phyloP scores from a whole-genome alignment of 1,140 invertebrate genomes.

The Archegozetes longisetosus region DNA sequence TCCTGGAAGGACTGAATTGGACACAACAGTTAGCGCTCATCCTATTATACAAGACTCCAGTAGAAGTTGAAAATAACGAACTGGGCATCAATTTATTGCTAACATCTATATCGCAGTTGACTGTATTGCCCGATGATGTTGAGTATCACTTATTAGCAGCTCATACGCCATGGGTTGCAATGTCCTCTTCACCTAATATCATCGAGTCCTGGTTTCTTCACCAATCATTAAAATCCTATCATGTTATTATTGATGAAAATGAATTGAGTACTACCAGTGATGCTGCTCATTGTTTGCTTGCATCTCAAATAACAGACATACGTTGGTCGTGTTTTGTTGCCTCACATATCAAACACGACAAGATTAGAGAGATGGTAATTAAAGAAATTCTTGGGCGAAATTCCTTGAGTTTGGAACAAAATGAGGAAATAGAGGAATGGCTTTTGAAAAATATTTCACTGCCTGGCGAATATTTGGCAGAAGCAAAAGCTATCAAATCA shows the following conservation, averaged over 20 bases:
- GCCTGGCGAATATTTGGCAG: background rate
- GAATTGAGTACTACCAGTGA: slow-evolving; percentile 7
- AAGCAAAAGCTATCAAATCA: slow-evolving; percentile 10
- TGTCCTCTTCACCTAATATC: background rate
- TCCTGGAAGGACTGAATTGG: slow-evolving; percentile 15
- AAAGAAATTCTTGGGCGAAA: slow-evolving; percentile 3
- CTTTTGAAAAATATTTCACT: slow-evolving; percentile 6
- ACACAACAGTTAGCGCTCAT: slow-evolving; percentile 17
- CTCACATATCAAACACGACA: slow-evolving; percentile 16
- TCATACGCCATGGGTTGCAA: slow-evolving; percentile 7
- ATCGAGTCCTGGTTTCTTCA: slow-evolving; percentile 18
- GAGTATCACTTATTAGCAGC: slow-evolving; percentile 18
- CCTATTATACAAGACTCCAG: slow-evolving; percentile 8
- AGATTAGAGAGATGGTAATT: slow-evolving; percentile 5
- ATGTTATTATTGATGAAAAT: slow-evolving; percentile 6
- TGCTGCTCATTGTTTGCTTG: slow-evolving; percentile 9
- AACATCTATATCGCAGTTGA: slow-evolving; percentile 1
- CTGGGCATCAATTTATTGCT: background rate
- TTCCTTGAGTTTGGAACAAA: background rate
- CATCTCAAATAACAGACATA: slow-evolving; percentile 10
- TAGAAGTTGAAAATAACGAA: slow-evolving; percentile 1
- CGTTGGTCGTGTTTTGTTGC: slow-evolving; percentile 16
- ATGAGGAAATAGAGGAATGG: slow-evolving; percentile 3
- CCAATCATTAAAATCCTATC: slow-evolving; percentile 14
- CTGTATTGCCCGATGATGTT: slow-evolving; percentile 11